phyloP scores from a whole-genome alignment of 2,888 invertebrate genomes.

The Ditula angustiorana region DNA sequence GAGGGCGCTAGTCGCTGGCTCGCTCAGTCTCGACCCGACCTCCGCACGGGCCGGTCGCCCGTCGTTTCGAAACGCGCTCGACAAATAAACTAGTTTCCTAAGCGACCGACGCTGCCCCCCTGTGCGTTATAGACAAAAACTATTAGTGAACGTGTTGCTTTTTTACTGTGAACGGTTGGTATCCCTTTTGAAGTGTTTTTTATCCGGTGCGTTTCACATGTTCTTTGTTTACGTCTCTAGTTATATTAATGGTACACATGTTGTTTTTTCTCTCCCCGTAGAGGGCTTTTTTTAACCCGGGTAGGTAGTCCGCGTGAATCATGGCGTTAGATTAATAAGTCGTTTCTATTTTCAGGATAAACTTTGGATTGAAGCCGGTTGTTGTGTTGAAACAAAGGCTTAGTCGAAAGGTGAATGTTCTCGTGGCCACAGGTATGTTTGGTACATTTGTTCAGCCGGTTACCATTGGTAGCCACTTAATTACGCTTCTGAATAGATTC shows the following conservation, averaged over 20 bases:
- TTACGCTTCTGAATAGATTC: neutral
- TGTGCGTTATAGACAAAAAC: slow-evolving; percentile 68
- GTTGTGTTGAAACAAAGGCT: slow-evolving; percentile 82
- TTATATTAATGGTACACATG: slow-evolving; percentile 62
- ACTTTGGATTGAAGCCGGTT: slow-evolving; percentile 80
- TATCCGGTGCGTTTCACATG: slow-evolving; percentile 62
- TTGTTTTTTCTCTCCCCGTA: slow-evolving; percentile 65
- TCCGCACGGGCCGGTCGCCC: slow-evolving; percentile 68
- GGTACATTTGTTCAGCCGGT: slow-evolving; percentile 45
- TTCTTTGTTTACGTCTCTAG: slow-evolving; percentile 76
- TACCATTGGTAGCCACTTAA: neutral
- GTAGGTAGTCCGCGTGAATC: slow-evolving; percentile 71
- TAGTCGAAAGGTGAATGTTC: slow-evolving; percentile 81
- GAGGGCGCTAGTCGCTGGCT: slow-evolving; percentile 74
- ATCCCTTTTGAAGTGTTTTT: slow-evolving; percentile 58
- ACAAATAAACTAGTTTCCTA: slow-evolving; percentile 82
- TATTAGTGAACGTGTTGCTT: slow-evolving; percentile 72
- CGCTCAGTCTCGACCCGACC: slow-evolving; percentile 85
- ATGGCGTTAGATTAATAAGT: slow-evolving; percentile 76
- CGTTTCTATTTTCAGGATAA: slow-evolving; percentile 84
- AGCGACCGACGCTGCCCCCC: slow-evolving; percentile 67
- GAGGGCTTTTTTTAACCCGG: slow-evolving; percentile 68
- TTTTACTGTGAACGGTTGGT: slow-evolving; percentile 77
- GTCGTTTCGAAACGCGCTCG: slow-evolving; percentile 72
- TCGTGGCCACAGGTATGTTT: slow-evolving; percentile 76